Base-by-base conservation (phyloP, 2,888 invertebrate genomes). In the Cephonodes hylas region DNA sequence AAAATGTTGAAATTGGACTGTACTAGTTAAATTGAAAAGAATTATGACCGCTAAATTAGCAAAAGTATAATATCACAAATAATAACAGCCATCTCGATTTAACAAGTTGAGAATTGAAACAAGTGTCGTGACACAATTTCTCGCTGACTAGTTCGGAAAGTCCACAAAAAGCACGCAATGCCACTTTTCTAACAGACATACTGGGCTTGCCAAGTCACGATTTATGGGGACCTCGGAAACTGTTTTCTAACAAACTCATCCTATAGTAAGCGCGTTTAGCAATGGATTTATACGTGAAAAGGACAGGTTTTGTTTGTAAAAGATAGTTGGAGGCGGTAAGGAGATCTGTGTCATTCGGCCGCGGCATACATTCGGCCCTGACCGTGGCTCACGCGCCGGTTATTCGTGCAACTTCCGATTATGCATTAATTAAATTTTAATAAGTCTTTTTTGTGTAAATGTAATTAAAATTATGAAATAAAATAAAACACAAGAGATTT, bases 261-360 rank as follows among this genome's bases (percentile, higher is more conserved):
- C 59, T 46, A 58, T 62, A 22, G 63, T 70, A 61, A 10, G 18
- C 63, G 65, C 64, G 62, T 67, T 64, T 63, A 68, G 67, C 63
- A 65, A 71, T 71, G 64, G 65, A 63, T 20, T 69, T 69, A 66
- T 66, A 68, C 69, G 74, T 70, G 75, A 76, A 80, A 83, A 81
- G 81, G 83, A 83, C 80, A 74, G 85, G 81, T 81, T 84, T 79
- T 77, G 75, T 80, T 79, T 75, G 75, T 74, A 77, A 77, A 81
- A 81, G 79, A 80, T 79, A 79, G 80, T 72, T 72, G 75, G 79
- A 68, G 74, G 72, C 67, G n/a, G 73, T 74, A 75, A 72, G 71
- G 81, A 79, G 85, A 91, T 86, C 85, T 85, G 84, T 89, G 91
- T 86, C 87, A 91, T 79, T 84, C 83, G 90, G 91, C 81, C 91